phyloP scores from a whole-genome alignment of 2,797 vertebrate genomes.

The Manis pentadactyla region DNA sequence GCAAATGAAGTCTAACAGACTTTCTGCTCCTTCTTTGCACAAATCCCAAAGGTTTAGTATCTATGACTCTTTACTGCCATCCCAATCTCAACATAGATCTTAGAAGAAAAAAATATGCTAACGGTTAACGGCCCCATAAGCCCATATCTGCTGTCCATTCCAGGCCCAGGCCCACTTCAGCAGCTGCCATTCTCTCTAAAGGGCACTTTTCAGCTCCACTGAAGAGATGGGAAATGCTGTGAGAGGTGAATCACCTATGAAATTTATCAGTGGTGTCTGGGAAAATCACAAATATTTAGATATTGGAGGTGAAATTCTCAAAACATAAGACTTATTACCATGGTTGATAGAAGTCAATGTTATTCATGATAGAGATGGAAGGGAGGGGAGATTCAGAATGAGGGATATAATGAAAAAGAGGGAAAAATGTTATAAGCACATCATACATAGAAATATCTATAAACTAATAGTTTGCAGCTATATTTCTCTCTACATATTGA shows the following conservation, averaged over 20 bases:
- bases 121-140: not conserved
- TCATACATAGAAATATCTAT: not conserved
- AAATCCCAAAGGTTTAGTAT: not conserved
- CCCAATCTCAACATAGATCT: not conserved
- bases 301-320: not conserved
- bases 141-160: accelerated
- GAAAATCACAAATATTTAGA: not conserved
- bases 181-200: not conserved
- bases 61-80: not conserved
- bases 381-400: not conserved
- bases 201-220: not conserved
- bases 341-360: not conserved
- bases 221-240: not conserved
- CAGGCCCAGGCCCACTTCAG: accelerated
- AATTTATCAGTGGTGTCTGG: not conserved
- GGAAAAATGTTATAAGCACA: not conserved
- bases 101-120: not conserved
- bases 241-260: not conserved
- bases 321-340: not conserved
- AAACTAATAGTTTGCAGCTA: not conserved
- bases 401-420: not conserved
- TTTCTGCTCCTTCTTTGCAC: not conserved
- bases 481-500: not conserved
- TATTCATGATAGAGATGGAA: not conserved
- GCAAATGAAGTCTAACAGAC: not conserved